Conservation (phyloP, 1,140 invertebrate species). For the Frieseomelitta varia region DNA sequence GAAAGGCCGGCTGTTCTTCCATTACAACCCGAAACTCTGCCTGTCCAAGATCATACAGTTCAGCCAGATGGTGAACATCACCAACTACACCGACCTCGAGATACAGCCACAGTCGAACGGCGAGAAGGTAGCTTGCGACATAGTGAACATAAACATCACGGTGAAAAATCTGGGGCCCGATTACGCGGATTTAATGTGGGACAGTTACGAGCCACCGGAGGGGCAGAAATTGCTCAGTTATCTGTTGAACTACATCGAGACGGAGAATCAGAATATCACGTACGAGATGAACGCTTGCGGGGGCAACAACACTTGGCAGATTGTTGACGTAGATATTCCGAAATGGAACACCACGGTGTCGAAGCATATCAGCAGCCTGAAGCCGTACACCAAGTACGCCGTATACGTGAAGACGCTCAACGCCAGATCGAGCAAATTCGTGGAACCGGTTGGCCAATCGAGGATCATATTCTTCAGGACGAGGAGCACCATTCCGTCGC, state of each 20-base stretch:
- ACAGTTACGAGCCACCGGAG: slow-evolving; percentile 76
- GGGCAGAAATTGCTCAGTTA: slow-evolving; percentile 83
- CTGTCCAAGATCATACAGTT: slow-evolving; percentile 85
- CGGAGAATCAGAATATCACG: slow-evolving; percentile 81
- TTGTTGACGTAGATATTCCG: slow-evolving; percentile 70
- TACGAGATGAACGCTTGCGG: slow-evolving; percentile 72
- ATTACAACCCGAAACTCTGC: slow-evolving; percentile 90
- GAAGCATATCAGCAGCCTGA: slow-evolving; percentile 81
- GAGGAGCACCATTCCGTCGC: slow-evolving; percentile 83
- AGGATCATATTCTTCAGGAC: slow-evolving; percentile 85
- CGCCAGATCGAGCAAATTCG: slow-evolving; percentile 66
- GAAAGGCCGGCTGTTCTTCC: slow-evolving; percentile 86
- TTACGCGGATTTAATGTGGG: slow-evolving; percentile 82
- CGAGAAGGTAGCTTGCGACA: slow-evolving; percentile 86
- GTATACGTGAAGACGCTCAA: slow-evolving; percentile 85
- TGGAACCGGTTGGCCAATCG: slow-evolving; percentile 80
- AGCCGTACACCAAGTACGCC: slow-evolving; percentile 86
- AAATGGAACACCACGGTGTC: slow-evolving; percentile 48
- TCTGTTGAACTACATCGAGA: slow-evolving; percentile 84
- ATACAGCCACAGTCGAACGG: slow-evolving; percentile 87
- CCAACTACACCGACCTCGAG: slow-evolving; percentile 80
- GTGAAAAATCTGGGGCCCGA: slow-evolving; percentile 76
- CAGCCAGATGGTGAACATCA: slow-evolving; percentile 74
- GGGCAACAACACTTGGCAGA: slow-evolving; percentile 70
- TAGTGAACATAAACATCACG: slow-evolving; percentile 79